These are phyloP conservation scores for Sceloporus tristichus DNA, from an alignment of 2,113 vertebrate species.

Conservation along the genomic window DNA sequence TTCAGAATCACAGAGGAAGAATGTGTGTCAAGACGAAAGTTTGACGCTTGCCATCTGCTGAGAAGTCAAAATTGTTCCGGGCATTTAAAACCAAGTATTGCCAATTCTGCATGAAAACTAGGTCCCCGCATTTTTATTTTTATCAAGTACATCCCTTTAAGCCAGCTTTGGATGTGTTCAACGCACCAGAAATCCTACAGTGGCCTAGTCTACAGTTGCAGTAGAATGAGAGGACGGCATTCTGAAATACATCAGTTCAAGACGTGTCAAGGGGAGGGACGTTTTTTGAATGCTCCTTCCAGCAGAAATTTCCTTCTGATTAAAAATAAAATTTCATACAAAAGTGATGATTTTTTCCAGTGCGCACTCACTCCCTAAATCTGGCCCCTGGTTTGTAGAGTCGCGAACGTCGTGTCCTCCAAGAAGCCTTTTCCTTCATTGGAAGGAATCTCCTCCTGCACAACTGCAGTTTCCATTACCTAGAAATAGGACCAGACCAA, in stretches of 20 bases:
- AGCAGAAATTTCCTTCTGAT: background rate
- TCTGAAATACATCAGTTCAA: too few species aligned
- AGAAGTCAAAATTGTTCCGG: background rate
- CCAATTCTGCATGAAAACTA: fast-evolving
- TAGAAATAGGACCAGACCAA: too few species aligned
- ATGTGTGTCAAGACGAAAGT: background rate
- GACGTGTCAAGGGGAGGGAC: too few species aligned
- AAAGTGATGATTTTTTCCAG: too few species aligned
- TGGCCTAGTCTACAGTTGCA: background rate
- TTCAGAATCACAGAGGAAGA: background rate
- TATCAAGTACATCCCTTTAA: background rate
- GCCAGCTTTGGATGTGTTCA: background rate
- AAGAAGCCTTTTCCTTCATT: too few species aligned
- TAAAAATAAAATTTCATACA: background rate
- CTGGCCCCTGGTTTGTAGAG: too few species aligned
- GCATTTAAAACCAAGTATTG: constrained; percentile 9
- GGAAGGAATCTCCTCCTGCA: too few species aligned
- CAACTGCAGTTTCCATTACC: too few species aligned
- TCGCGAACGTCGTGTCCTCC: too few species aligned
- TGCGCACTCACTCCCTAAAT: too few species aligned
- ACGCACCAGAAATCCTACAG: background rate
- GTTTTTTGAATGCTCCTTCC: too few species aligned
- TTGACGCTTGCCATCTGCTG: background rate
- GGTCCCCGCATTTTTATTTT: background rate
- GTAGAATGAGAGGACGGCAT: background rate